Percentiles rank a stretch among this genome's conserved stretches.
phyloP scores from a whole-genome alignment of 1,140 invertebrate genomes.

The Listronotus oregonensis region DNA sequence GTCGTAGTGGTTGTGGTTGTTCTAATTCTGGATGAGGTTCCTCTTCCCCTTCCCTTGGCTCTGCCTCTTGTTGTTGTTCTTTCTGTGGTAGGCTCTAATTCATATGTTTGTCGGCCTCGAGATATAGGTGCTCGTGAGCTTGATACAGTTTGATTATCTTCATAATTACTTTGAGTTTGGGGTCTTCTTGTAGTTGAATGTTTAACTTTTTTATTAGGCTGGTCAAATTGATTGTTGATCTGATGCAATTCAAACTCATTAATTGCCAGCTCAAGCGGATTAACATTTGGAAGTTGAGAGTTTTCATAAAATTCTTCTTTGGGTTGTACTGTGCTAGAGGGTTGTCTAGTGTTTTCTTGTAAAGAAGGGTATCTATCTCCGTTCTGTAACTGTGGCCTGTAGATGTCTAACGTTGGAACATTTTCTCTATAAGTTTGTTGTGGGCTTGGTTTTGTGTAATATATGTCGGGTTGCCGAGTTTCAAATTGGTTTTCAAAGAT shows the following conservation, averaged over 20 bases:
- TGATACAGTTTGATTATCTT: constrained; percentile 8
- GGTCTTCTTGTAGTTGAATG: constrained; percentile 23
- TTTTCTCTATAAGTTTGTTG: constrained; percentile 7
- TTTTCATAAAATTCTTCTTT: constrained; percentile 8
- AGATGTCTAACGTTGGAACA: background rate
- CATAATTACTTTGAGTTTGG: background rate
- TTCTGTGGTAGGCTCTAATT: constrained; percentile 7
- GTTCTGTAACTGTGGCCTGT: background rate
- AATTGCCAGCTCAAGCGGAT: constrained; percentile 44
- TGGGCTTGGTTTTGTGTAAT: background rate
- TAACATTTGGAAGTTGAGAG: constrained; percentile 14
- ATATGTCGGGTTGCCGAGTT: background rate
- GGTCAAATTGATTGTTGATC: constrained; percentile 44
- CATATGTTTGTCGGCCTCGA: constrained; percentile 1
- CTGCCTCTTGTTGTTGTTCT: constrained; percentile 14
- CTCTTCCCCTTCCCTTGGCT: constrained; percentile 28
- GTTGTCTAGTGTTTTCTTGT: background rate
- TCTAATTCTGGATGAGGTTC: constrained; percentile 19
- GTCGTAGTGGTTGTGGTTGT: constrained; percentile 32
- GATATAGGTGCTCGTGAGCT: constrained; percentile 3
- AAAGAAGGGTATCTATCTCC: background rate
- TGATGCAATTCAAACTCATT: constrained; percentile 49
- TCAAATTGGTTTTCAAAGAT: constrained; percentile 3
- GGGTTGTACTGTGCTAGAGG: background rate
- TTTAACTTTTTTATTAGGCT: constrained; percentile 36